Percentiles rank a stretch among this genome's conserved stretches.
phyloP scores from a whole-genome alignment of 1,140 invertebrate species.

The Drosophila melanica region DNA sequence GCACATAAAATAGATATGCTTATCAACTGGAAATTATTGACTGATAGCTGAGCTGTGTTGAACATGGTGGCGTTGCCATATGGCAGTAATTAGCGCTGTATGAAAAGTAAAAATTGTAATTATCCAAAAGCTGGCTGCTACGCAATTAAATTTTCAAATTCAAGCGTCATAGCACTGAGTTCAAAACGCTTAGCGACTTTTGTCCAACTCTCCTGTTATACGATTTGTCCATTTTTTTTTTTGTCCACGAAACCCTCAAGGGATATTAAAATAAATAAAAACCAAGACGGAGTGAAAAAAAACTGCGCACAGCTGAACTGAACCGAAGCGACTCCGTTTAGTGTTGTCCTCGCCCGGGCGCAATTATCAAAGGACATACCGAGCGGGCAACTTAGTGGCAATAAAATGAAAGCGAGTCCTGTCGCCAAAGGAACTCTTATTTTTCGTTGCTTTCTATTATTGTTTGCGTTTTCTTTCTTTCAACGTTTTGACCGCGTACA shows the following conservation, averaged over 20 bases:
- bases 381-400: slow-evolving; percentile 56
- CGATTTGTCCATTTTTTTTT: background rate
- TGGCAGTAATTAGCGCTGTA: background rate
- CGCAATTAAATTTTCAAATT: no score
- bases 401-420: slow-evolving; percentile 65
- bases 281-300: background rate
- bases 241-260: slow-evolving; percentile 5
- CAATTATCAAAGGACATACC: slow-evolving; percentile 68
- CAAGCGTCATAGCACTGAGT: background rate
- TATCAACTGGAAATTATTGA: background rate
- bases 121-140: no score
- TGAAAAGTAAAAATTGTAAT: no score
- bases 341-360: slow-evolving; percentile 35
- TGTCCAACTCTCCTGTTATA: background rate
- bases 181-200: slow-evolving; percentile 7
- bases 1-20: no score
- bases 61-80: slow-evolving; percentile 2
- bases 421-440: slow-evolving; percentile 41
- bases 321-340: slow-evolving; percentile 2
- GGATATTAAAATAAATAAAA: slow-evolving; percentile 38
- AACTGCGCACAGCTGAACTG: background rate
- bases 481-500: slow-evolving; percentile 15
- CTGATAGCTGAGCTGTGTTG: background rate
- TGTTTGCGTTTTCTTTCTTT: slow-evolving; percentile 3
- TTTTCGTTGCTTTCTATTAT: background rate